Percentiles rank a stretch among this genome's conserved stretches.
phyloP scores from a whole-genome alignment of 2,888 invertebrate species.

The Cheilosia vulpina region DNA sequence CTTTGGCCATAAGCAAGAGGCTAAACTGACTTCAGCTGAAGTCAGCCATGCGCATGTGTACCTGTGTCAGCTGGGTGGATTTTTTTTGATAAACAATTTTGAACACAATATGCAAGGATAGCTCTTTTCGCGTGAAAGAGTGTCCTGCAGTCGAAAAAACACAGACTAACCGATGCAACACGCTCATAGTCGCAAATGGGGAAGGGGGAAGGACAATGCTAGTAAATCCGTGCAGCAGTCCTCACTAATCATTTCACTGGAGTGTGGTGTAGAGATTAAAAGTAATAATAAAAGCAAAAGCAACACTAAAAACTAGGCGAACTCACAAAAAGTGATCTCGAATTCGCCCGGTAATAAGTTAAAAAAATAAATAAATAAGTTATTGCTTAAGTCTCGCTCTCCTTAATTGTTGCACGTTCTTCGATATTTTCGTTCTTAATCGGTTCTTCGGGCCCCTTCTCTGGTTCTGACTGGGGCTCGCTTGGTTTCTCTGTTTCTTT shows the following conservation, averaged over 20 bases:
- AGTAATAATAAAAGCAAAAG: conserved; percentile 39
- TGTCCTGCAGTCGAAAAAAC: conserved; percentile 22
- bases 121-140: conserved; percentile 39
- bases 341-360: neutral
- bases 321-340: neutral
- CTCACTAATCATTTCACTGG: conserved; percentile 29
- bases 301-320: conserved; percentile 25
- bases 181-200: conserved; percentile 13
- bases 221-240: conserved; percentile 33
- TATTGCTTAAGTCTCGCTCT: conserved; percentile 68
- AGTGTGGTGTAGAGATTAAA: conserved; percentile 45
- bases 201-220: neutral
- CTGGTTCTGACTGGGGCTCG: conserved; percentile 26
- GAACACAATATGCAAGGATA: conserved; percentile 28
- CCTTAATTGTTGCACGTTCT: conserved; percentile 29
- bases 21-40: conserved; percentile 39
- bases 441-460: conserved; percentile 10
- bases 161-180: conserved; percentile 14
- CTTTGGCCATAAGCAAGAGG: conserved; percentile 23
- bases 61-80: conserved; percentile 12
- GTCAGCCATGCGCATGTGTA: conserved; percentile 43
- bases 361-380: conserved; percentile 48
- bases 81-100: conserved; percentile 16
- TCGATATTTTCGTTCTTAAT: conserved; percentile 3
- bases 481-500: conserved; percentile 30